Base-by-base conservation (phyloP, 64 coral and sea anemone species). In the Actinia tenebrosa region DNA sequence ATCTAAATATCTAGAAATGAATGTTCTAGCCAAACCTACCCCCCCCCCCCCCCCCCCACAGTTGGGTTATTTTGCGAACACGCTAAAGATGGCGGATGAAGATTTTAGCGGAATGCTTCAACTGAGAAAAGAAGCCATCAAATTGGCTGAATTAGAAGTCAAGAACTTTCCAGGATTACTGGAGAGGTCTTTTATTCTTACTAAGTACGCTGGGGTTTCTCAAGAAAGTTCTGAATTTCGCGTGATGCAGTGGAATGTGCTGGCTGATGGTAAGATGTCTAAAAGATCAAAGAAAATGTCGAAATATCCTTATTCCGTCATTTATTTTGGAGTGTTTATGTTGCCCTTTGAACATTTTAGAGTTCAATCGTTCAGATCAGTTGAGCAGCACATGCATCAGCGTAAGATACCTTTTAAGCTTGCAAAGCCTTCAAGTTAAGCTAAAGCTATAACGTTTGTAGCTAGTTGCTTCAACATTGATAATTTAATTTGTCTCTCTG, bases 241-340 rank as follows among this genome's bases (percentile, higher is more conserved):
- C 87, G 88, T 98, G 11, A 90, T 98, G 89, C 95, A 98, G 56
- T 98, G 95, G 95, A 98, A 98, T 88, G 87, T 98, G 16, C 90
- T 98, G 45, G 95, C 95, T 62, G 95, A 98, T 52, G 95, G 95
- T 98, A 80, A 71, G 94, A 37, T 37, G 30, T 37, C 30, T 37
- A 37, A 0, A 56, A 16, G 42, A 64, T 85, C 45, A 82, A 82
- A 50, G 56, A 58, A 13, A 14, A 82, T 82, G 59, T 86, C 63
- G 30, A 68, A 52, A 46, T 68, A 20, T 62, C 53, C 64, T 61
- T 86, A 9, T 20, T 30, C 26, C 13, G 25, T 27, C 10, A 37
- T 30, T 4, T 37, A n/a, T 72, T 75, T 69, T 69, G 19, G 22
- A 20, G n/a, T 69, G 20, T 69, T 15, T 75, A 75, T 3, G 10